Evolutionary conservation across 2,797 vertebrate genomes (phyloP).

Genomic region (Sciaenops ocellatus): DNA sequence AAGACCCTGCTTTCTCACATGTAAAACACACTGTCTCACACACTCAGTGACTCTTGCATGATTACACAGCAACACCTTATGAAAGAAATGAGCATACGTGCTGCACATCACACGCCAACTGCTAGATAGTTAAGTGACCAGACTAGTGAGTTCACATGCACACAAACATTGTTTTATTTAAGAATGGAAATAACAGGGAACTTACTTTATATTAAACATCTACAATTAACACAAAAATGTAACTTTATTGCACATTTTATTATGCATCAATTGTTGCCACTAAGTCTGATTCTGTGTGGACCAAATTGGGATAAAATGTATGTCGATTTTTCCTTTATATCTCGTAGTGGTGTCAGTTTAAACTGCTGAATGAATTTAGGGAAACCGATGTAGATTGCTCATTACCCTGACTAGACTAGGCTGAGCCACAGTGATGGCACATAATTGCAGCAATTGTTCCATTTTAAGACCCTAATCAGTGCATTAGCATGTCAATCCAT

Average conservation of each 20-base stretch:
- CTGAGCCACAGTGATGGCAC: slow-evolving; percentile 38
- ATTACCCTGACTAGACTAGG: slow-evolving; percentile 33
- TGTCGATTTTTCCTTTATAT: not conserved
- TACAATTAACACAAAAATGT: not conserved
- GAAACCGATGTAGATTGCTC: slow-evolving; percentile 37
- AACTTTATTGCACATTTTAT: not conserved
- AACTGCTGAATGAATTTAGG: slow-evolving; percentile 23
- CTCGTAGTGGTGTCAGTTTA: slow-evolving; percentile 1
- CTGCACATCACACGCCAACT: slow-evolving; percentile 56
- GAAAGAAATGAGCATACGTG: slow-evolving; percentile 70
- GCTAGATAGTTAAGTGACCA: slow-evolving; percentile 34
- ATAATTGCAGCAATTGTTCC: slow-evolving; percentile 57
- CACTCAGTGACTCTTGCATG: slow-evolving; percentile 21
- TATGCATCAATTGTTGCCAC: not conserved
- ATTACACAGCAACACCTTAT: slow-evolving; percentile 61
- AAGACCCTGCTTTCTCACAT: slow-evolving; percentile 19
- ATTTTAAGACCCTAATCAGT: slow-evolving; percentile 52
- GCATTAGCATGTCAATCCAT: slow-evolving; percentile 52
- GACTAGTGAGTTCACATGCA: not conserved
- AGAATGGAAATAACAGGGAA: not conserved
- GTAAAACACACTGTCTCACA: not conserved
- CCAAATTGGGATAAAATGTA: slow-evolving; percentile 12
- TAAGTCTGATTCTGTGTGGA: slow-evolving; percentile 3
- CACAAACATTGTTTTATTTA: not conserved
- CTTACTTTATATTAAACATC: not conserved